These are phyloP conservation scores for Actinia equina DNA, from an alignment of 64 coral and sea anemone species.

Conservation along the genomic window DNA sequence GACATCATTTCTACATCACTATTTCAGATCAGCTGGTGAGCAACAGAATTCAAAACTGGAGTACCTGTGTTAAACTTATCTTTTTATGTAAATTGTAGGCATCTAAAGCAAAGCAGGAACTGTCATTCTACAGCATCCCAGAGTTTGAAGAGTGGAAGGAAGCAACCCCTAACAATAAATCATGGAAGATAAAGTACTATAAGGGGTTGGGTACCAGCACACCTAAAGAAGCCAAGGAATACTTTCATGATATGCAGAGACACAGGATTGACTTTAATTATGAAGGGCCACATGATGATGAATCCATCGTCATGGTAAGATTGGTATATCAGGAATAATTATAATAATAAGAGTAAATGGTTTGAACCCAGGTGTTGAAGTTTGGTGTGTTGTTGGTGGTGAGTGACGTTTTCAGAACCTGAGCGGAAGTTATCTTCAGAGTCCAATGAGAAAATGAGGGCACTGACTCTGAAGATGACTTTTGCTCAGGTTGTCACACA, in stretches of 20 bases:
- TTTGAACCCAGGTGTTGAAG: too few species aligned
- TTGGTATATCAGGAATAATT: neutral
- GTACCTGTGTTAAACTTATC: neutral
- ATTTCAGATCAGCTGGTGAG: too few species aligned
- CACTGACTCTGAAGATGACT: too few species aligned
- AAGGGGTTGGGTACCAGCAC: constrained; percentile 99
- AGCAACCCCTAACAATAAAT: constrained; percentile 55
- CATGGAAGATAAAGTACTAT: constrained; percentile 98
- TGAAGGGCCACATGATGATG: constrained; percentile 80
- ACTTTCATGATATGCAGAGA: constrained; percentile 93
- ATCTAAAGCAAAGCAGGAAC: constrained; percentile 78
- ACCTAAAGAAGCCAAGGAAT: constrained; percentile 97
- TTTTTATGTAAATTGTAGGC: constrained; percentile 41
- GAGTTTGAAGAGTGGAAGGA: constrained; percentile 97
- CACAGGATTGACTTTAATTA: constrained; percentile 85
- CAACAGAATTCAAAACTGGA: too few species aligned
- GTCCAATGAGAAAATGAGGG: too few species aligned
- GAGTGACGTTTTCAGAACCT: too few species aligned
- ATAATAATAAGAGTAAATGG: too few species aligned
- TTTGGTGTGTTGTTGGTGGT: too few species aligned
- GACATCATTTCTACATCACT: too few species aligned
- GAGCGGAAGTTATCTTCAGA: too few species aligned
- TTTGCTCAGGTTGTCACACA: too few species aligned
- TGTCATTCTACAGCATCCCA: constrained; percentile 94
- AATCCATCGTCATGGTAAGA: constrained; percentile 94